Percentiles rank a stretch among this genome's conserved stretches.
Conservation (phyloP, 2,888 invertebrate genomes). For the Synergus japonicus region DNA sequence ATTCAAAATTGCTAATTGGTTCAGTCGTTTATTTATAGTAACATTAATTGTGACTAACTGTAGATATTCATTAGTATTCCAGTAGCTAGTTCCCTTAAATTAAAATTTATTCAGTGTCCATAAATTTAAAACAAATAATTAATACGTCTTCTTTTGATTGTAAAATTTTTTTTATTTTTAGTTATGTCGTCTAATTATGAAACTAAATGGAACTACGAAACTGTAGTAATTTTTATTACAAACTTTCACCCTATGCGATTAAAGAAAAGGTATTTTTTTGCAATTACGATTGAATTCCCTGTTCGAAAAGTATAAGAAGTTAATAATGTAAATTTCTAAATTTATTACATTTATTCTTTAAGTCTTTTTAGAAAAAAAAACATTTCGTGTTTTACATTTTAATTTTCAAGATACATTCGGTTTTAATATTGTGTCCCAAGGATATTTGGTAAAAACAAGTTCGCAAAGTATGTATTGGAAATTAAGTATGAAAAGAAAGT, state of each 20-base stretch:
- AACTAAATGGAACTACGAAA: too few species aligned
- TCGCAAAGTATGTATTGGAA: background rate
- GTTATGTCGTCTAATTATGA: too few species aligned
- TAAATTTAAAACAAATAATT: background rate
- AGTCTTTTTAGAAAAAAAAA: background rate
- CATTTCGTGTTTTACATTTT: background rate
- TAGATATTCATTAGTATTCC: too few species aligned
- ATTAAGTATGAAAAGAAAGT: background rate
- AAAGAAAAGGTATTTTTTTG: too few species aligned
- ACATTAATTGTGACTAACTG: background rate
- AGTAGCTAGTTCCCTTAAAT: background rate
- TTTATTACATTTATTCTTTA: too few species aligned
- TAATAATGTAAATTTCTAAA: constrained; percentile 4
- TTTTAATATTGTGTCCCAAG: background rate
- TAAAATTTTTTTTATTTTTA: background rate
- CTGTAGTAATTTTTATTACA: too few species aligned
- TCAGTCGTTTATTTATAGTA: background rate
- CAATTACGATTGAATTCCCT: too few species aligned
- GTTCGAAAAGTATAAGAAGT: background rate
- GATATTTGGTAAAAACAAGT: background rate
- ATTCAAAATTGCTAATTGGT: background rate
- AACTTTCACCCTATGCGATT: too few species aligned
- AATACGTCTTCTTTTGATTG: background rate
- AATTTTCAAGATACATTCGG: background rate
- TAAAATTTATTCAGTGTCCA: background rate